A percentile compares a stretch with the other conserved stretches of the same genome.
Conservation (phyloP, 2,888 invertebrate species). For the Callimorpha dominula region DNA sequence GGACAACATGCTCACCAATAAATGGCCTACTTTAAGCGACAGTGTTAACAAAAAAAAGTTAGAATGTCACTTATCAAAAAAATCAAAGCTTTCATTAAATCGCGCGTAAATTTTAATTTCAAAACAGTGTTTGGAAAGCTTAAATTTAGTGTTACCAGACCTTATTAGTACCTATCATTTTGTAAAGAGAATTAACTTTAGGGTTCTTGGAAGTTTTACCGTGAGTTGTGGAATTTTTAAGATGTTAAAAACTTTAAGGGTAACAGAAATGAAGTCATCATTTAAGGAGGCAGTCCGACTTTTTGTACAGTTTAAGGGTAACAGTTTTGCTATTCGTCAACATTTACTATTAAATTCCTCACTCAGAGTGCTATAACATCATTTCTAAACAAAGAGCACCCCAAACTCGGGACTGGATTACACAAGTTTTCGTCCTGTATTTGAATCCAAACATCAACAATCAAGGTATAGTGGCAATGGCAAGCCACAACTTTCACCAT, state of each 20-base stretch:
- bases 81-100: constrained; percentile 20
- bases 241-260: background rate
- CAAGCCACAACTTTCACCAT: background rate
- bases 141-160: constrained; percentile 41
- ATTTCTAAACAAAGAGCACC: background rate
- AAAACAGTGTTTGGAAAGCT: constrained; percentile 28
- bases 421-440: background rate
- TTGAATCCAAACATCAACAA: background rate
- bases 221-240: constrained; percentile 9
- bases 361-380: too few relatives aligned
- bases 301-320: background rate
- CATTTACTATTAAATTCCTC: too few relatives aligned
- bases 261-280: background rate
- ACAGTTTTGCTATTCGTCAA: too few relatives aligned
- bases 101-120: constrained; percentile 29
- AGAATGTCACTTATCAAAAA: background rate
- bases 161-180: constrained; percentile 32
- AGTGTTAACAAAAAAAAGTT: background rate
- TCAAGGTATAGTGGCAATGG: too few relatives aligned
- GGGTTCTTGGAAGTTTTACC: constrained; percentile 18
- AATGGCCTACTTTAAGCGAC: constrained; percentile 6
- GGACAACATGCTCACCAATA: background rate
- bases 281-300: background rate
- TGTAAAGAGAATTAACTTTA: constrained; percentile 34
- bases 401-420: background rate